phyloP scores from a whole-genome alignment of 1,140 invertebrate genomes.

The Battus philenor region DNA sequence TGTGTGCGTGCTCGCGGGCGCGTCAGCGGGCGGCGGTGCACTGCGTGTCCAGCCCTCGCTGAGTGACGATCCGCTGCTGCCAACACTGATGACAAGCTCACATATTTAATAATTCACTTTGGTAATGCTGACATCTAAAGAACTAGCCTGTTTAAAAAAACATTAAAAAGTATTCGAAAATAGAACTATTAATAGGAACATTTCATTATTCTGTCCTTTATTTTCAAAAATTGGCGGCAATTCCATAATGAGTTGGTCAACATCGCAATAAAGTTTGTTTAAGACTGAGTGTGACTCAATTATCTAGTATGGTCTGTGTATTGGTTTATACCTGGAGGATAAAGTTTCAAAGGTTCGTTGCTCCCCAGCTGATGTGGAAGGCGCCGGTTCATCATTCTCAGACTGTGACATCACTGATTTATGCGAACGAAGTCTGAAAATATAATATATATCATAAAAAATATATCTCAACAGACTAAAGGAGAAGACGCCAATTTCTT shows the following conservation, averaged over 20 bases:
- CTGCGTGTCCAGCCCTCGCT: conserved; percentile 37
- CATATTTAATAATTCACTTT: neutral
- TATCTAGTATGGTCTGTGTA: neutral
- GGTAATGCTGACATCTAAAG: too few species aligned
- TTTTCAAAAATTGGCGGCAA: too few species aligned
- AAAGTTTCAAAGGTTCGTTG: conserved; percentile 44
- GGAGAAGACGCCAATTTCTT: too few species aligned
- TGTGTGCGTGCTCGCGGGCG: conserved; percentile 22
- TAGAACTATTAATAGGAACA: too few species aligned
- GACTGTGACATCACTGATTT: conserved; percentile 57
- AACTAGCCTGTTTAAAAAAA: too few species aligned
- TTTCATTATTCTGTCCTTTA: neutral
- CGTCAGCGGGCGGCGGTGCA: conserved; percentile 6
- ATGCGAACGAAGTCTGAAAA: conserved; percentile 50
- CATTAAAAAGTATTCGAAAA: too few species aligned
- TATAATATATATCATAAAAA: too few species aligned
- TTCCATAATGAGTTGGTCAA: too few species aligned
- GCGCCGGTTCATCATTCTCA: conserved; percentile 49
- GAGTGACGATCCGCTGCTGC: conserved; percentile 56
- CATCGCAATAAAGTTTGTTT: too few species aligned
- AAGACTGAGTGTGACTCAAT: too few species aligned
- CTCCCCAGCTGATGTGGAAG: conserved; percentile 48
- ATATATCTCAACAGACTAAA: too few species aligned
- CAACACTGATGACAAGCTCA: conserved; percentile 34
- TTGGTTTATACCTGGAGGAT: conserved; percentile 49